A percentile compares a stretch with the other conserved stretches of the same genome.
phyloP scores from a whole-genome alignment of 2,113 vertebrate species.

The Eudorcas thomsonii region DNA sequence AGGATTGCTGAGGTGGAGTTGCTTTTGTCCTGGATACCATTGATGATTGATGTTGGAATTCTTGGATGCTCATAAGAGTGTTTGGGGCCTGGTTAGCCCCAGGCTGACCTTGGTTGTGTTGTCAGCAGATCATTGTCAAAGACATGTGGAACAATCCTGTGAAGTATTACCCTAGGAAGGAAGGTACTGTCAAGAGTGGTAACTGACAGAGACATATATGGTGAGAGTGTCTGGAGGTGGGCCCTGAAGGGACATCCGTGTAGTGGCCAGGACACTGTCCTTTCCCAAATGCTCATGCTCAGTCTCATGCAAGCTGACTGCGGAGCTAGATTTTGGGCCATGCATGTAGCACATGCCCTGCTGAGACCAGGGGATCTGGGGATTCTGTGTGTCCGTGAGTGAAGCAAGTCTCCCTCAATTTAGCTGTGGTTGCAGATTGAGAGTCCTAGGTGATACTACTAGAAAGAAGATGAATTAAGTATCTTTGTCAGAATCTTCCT shows the following conservation, averaged over 20 bases:
- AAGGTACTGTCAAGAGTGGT: accelerated
- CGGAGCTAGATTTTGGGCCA: background rate
- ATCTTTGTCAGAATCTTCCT: background rate
- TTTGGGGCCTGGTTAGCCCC: background rate
- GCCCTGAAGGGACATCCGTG: too few species aligned
- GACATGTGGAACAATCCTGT: too few species aligned
- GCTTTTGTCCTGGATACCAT: background rate
- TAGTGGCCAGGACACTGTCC: too few species aligned
- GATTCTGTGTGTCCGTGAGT: accelerated
- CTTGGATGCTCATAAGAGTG: too few species aligned
- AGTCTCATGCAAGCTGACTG: background rate
- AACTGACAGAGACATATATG: background rate
- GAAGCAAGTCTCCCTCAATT: too few species aligned
- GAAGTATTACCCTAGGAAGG: background rate
- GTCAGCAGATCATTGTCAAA: too few species aligned
- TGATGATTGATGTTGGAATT: too few species aligned
- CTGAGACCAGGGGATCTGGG: accelerated
- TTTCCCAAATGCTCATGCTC: background rate
- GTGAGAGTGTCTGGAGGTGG: background rate
- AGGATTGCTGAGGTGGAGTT: background rate
- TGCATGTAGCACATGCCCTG: background rate
- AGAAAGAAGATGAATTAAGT: background rate
- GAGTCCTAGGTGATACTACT: background rate
- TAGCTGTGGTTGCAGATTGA: too few species aligned
- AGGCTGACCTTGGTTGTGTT: too few species aligned